These are phyloP conservation scores for Umimayanthus chanpuru DNA, from an alignment of 92 coral and sea anemone genomes.

Conservation along the genomic window DNA sequence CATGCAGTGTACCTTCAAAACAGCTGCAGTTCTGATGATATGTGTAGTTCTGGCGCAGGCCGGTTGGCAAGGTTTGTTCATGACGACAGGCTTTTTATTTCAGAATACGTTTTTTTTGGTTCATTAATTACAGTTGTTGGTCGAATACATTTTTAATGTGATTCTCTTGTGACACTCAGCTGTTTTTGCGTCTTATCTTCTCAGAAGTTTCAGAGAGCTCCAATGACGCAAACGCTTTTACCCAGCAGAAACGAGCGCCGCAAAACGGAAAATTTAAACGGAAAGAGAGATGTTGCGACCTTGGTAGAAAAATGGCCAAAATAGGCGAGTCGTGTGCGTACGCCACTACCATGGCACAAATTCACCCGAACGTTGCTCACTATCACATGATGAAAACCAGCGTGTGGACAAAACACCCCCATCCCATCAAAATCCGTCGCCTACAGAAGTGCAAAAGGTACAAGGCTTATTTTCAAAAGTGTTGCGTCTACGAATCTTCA, in stretches of 20 bases:
- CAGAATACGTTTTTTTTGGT: background rate
- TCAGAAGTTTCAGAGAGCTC: background rate
- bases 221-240: constrained; percentile 17
- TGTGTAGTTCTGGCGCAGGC: constrained; percentile 3
- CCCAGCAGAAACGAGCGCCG: background rate
- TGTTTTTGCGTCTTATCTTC: background rate
- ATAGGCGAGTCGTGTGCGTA: constrained; percentile 76
- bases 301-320: constrained; percentile 85
- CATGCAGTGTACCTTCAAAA: background rate
- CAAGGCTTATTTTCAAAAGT: constrained; percentile 80
- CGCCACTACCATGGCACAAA: constrained; percentile 52
- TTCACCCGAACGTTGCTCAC: constrained; percentile 61
- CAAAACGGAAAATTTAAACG: constrained; percentile 22
- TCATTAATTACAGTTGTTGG: background rate
- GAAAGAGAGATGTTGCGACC: constrained; percentile 68
- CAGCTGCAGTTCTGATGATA: background rate
- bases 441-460: constrained; percentile 74
- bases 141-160: background rate
- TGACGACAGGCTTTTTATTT: background rate
- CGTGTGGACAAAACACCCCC: constrained; percentile 58
- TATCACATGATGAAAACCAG: constrained; percentile 79
- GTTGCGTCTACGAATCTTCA: constrained; percentile 69
- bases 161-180: background rate
- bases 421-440: constrained; percentile 55
- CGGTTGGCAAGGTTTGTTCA: constrained; percentile 17